These are phyloP conservation scores for Melanotaenia maccullochi DNA, from an alignment of 2,797 vertebrate species.

Conservation along the genomic window DNA sequence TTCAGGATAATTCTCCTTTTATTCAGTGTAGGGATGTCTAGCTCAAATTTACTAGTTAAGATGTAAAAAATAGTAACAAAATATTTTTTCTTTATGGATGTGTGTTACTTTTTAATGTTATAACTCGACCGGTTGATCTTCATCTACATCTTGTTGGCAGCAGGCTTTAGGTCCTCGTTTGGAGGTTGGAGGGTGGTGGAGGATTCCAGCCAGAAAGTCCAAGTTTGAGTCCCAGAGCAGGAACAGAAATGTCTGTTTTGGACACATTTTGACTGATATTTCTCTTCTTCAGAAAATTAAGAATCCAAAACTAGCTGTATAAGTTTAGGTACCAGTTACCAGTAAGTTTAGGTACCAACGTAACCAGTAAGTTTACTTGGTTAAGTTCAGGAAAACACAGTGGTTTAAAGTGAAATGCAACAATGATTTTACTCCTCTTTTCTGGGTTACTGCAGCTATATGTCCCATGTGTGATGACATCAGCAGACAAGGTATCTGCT, in stretches of 20 bases:
- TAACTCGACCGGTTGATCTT: too few species aligned
- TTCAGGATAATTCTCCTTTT: not conserved
- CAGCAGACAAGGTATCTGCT: too few species aligned
- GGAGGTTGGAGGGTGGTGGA: too few species aligned
- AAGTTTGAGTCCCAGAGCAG: too few species aligned
- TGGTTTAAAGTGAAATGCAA: not conserved
- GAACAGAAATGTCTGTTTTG: too few species aligned
- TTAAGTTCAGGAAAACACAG: not conserved
- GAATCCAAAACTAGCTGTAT: not conserved
- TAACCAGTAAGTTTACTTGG: not conserved
- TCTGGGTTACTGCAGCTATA: not conserved
- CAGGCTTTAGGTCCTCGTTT: too few species aligned
- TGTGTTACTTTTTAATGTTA: not conserved
- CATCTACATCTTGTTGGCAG: too few species aligned
- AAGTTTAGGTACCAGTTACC: not conserved
- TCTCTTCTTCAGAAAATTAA: too few species aligned
- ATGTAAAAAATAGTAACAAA: too few species aligned
- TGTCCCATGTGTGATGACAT: not conserved
- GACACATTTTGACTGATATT: too few species aligned
- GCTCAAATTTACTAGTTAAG: not conserved
- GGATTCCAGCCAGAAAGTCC: too few species aligned
- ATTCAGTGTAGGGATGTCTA: conserved; percentile 11
- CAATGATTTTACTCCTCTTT: not conserved
- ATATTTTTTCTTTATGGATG: not conserved
- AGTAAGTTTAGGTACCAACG: not conserved